Conservation (phyloP, 2,888 invertebrate genomes). For the Dryococelus australis region DNA sequence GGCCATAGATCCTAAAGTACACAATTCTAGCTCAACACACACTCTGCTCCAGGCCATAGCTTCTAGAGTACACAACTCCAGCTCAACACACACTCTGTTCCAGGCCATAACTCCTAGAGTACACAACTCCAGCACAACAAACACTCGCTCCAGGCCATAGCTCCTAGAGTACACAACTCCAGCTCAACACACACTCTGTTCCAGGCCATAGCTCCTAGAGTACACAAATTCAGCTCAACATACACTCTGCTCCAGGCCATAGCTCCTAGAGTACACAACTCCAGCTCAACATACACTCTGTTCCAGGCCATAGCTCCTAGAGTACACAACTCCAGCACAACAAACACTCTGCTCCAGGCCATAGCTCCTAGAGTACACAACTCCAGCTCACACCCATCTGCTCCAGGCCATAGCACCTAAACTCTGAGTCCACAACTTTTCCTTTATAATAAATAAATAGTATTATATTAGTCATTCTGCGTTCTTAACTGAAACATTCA, state of each 20-base stretch:
- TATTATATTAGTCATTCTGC: too few relatives aligned
- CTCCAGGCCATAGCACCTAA: not conserved
- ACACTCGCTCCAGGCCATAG: conserved; percentile 48
- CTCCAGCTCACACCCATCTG: too few relatives aligned
- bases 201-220: conserved; percentile 59
- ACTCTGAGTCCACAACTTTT: not conserved
- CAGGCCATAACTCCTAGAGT: conserved; percentile 57
- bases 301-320: conserved; percentile 59
- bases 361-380: conserved; percentile 59
- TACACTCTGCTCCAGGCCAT: not conserved
- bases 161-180: conserved; percentile 57
- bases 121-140: not conserved
- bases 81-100: not conserved
- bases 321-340: not conserved
- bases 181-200: not conserved
- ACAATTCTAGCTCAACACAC: not conserved
- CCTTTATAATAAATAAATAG: too few relatives aligned
- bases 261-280: conserved; percentile 59
- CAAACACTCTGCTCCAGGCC: not conserved
- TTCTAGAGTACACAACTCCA: conserved; percentile 57
- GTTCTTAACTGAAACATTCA: too few relatives aligned
- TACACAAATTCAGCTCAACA: not conserved
- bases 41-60: conserved; percentile 49
- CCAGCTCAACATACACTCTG: not conserved
- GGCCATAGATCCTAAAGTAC: conserved; percentile 59